Evolutionary conservation across 2,113 vertebrate genomes (phyloP).

Genomic region (Cathartes aura): DNA sequence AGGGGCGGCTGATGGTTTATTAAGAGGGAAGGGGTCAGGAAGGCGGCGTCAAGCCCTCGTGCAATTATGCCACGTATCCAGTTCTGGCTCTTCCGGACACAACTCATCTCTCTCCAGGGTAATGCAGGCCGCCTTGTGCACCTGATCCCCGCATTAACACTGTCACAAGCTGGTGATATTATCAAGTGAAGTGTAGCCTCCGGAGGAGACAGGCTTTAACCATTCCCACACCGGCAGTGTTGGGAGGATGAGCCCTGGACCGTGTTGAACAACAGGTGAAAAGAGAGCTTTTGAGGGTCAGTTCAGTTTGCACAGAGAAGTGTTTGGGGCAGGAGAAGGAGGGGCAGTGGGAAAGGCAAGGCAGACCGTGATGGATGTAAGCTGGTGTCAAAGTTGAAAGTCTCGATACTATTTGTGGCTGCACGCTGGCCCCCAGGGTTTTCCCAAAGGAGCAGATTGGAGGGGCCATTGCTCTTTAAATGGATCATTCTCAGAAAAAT

Average conservation of each 20-base stretch:
- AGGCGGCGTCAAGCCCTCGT: not conserved
- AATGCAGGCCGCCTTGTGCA: not conserved
- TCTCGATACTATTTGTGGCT: not conserved
- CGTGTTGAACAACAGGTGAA: not conserved
- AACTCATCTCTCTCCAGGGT: slow-evolving; percentile 60
- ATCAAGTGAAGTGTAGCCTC: slow-evolving; percentile 51
- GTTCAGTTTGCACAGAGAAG: not conserved
- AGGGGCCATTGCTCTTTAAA: not conserved
- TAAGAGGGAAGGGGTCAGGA: slow-evolving; percentile 5
- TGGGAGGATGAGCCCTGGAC: not conserved
- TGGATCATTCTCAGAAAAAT: not conserved
- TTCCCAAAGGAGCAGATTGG: not conserved
- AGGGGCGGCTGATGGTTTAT: not conserved
- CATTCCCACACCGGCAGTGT: not conserved
- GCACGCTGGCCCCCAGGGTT: not conserved
- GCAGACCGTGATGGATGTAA: not conserved
- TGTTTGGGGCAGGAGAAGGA: not conserved
- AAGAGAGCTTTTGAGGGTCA: not conserved
- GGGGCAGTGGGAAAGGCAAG: not conserved
- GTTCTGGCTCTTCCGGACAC: slow-evolving; percentile 17
- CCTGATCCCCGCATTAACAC: slow-evolving; percentile 65
- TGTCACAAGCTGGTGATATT: slow-evolving; percentile 63
- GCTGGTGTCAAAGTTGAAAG: not conserved
- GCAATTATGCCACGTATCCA: not conserved
- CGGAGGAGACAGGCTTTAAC: slow-evolving; percentile 2